Base-by-base conservation (phyloP, 1,140 invertebrate genomes). In the Sinonovacula constricta region DNA sequence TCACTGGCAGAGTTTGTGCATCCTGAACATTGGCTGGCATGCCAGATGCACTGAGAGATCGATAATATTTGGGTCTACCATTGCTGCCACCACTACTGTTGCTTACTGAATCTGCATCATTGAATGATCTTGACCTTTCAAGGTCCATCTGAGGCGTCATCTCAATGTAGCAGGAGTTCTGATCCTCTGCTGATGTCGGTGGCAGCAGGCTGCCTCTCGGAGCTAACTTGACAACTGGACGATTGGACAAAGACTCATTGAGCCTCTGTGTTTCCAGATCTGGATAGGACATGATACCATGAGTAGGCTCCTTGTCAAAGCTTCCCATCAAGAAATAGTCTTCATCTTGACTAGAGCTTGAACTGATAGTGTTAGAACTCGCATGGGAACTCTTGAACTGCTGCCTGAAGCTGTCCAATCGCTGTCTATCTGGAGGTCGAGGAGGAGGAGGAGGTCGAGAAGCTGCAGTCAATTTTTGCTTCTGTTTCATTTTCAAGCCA, bases 271-370 rank as follows among this genome's bases (percentile, higher is more conserved):
- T 53, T 63, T 78, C 75, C n/a, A n/a, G n/a, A n/a, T n/a, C n/a
- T 26, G 34, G 22, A 56, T 51, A 78, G 45, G 62, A 53, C 3
- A 62, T 78, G 53, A 31, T 78, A 54, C 75, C 69, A 30, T 69
- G 66, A 18, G 68, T 79, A 5, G 82, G 79, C 65, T 83, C 80
- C 51, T 74, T 79, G 12, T 76, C 76, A 62, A 86, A 87, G 22
- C 79, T 81, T 10, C 83, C 83, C 88, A 89, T 89, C 22, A 86
- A 33, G 12, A 88, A 78, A 59, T 89, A 89, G 49, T 85, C 83
- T 57, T 83, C 82, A 22, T 71, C 56, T 36, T 74, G 66, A 70
- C 75, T 78, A 54, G 75, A 70, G 39, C 39, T 69, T 26, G 45
- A 76, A 22, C 56, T 57, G 54, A 80, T 30, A 33, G 45, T 22